phyloP scores from a whole-genome alignment of 2,888 invertebrate species.

The Sisyra terminalis region DNA sequence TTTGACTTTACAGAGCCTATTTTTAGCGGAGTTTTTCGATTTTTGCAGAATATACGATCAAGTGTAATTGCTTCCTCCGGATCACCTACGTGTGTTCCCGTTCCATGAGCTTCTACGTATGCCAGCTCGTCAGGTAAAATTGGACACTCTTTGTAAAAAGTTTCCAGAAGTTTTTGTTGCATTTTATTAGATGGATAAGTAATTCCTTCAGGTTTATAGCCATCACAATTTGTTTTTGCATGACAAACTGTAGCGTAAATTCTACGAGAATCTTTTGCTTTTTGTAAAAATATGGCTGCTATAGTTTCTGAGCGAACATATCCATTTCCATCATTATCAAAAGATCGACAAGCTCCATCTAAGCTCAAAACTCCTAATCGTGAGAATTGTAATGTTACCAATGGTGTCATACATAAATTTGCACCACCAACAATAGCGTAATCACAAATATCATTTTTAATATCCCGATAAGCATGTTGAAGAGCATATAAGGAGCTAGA shows the following conservation, averaged over 20 bases:
- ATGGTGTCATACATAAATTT: constrained; percentile 74
- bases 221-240: too few relatives aligned
- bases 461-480: constrained; percentile 62
- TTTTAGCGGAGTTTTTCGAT: constrained; percentile 61
- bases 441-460: constrained; percentile 69
- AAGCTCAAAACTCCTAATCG: constrained; percentile 61
- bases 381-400: constrained; percentile 74
- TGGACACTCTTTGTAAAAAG: too few relatives aligned
- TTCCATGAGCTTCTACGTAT: constrained; percentile 79
- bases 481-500: constrained; percentile 84
- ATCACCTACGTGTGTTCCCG: constrained; percentile 73
- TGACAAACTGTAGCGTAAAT: too few relatives aligned
- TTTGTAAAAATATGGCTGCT: constrained; percentile 54
- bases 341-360: constrained; percentile 79
- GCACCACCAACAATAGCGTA: constrained; percentile 79
- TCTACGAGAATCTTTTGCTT: constrained; percentile 29
- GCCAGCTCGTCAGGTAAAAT: constrained; percentile 52
- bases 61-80: constrained; percentile 81
- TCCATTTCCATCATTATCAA: too few relatives aligned
- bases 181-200: constrained; percentile 28
- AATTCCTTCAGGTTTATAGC: too few relatives aligned
- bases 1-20: constrained; percentile 94
- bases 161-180: too few relatives aligned
- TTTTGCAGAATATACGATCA: constrained; percentile 58
- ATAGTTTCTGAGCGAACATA: too few relatives aligned